These are phyloP conservation scores for Malacoctenus gilli DNA, from an alignment of 2,797 vertebrate genomes.

Conservation along the genomic window DNA sequence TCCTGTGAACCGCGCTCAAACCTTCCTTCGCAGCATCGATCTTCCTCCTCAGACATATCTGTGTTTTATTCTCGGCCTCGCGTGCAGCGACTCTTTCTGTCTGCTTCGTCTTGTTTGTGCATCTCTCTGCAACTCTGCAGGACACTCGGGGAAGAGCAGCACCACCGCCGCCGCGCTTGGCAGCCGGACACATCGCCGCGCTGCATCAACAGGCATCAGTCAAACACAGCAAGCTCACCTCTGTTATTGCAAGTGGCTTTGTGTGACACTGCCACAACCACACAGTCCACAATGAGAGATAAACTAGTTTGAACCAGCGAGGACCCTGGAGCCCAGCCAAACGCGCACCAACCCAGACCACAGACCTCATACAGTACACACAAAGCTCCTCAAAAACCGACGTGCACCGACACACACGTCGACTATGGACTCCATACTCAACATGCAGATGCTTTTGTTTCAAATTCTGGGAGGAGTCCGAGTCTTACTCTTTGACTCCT, in stretches of 20 bases:
- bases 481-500: too few relatives aligned
- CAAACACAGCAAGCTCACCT: conserved; percentile 22
- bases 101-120: conserved; percentile 1
- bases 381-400: conserved; percentile 4
- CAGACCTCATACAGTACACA: conserved; percentile 40
- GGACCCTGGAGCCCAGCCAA: conserved; percentile 37
- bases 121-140: not conserved
- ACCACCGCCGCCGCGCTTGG: conserved; percentile 30
- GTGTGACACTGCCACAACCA: conserved; percentile 47
- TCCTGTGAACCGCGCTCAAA: conserved; percentile 52
- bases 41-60: conserved; percentile 7
- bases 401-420: not conserved
- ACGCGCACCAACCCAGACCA: conserved; percentile 27
- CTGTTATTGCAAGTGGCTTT: conserved; percentile 65
- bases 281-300: conserved; percentile 58
- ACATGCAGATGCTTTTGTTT: conserved; percentile 9
- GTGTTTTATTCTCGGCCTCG: conserved; percentile 8
- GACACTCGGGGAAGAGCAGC: conserved; percentile 13
- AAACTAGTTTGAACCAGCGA: conserved; percentile 65
- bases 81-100: too few relatives aligned
- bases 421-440: not conserved
- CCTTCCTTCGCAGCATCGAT: conserved; percentile 40
- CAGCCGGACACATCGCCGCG: conserved; percentile 25
- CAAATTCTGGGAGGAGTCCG: too few relatives aligned
- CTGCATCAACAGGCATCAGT: conserved; percentile 28